These are phyloP conservation scores for Microtus richardsoni DNA, from an alignment of 2,113 vertebrate species.

Conservation along the genomic window DNA sequence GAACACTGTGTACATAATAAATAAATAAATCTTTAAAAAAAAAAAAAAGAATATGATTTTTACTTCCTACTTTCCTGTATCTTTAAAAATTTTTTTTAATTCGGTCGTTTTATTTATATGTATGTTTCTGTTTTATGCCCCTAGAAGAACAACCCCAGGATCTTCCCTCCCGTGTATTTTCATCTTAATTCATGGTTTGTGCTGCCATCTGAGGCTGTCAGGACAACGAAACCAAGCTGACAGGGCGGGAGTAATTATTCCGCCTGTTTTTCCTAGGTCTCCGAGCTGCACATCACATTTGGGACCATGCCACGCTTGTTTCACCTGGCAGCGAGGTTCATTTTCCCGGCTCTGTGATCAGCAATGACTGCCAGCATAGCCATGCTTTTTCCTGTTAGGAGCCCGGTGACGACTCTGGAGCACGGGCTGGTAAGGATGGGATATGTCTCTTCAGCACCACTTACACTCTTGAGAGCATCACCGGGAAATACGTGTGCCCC, in stretches of 20 bases:
- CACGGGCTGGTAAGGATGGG: not conserved
- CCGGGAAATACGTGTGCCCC: not conserved
- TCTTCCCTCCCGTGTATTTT: not conserved
- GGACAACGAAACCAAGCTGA: not conserved
- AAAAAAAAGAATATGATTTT: not conserved
- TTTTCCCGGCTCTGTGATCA: not conserved
- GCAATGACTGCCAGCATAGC: not conserved
- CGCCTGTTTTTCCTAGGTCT: not conserved
- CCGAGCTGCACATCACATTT: not conserved
- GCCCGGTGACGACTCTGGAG: not conserved
- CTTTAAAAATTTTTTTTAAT: slow-evolving; percentile 8
- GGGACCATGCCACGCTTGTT: not conserved
- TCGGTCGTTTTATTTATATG: not conserved
- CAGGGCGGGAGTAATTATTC: not conserved
- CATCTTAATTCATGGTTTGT: not conserved
- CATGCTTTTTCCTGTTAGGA: not conserved
- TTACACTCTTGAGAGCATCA: not conserved
- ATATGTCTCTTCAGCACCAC: not conserved
- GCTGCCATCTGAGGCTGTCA: too few relatives aligned
- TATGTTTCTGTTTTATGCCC: not conserved
- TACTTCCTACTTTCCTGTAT: not conserved
- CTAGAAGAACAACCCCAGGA: not conserved
- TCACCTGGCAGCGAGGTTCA: not conserved
- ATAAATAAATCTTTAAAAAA: too few relatives aligned
- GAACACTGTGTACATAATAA: too few relatives aligned